Conservation (phyloP, 1,140 invertebrate genomes). For the Onthophagus taurus region DNA sequence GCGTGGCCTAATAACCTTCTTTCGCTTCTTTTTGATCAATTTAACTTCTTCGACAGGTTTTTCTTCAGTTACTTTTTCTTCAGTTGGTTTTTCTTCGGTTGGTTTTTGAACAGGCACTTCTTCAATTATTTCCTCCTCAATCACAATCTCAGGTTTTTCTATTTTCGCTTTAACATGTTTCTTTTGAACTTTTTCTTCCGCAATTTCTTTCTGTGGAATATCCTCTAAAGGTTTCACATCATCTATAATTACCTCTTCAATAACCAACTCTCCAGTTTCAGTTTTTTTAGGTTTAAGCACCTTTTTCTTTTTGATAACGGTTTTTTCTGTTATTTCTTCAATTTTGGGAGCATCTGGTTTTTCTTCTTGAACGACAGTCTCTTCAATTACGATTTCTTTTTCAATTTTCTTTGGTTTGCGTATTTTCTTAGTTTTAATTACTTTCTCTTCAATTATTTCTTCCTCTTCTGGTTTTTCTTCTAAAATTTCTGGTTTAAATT, state of each 20-base stretch:
- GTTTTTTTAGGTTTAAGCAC: background rate
- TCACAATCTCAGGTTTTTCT: slow-evolving; percentile 23
- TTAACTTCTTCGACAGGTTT: slow-evolving; percentile 3
- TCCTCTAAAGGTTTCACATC: background rate
- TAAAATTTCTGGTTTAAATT: background rate
- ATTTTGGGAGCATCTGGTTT: slow-evolving; percentile 8
- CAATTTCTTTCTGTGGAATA: background rate
- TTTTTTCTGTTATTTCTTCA: slow-evolving; percentile 17
- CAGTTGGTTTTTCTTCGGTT: slow-evolving; percentile 42
- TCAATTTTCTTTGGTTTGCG: slow-evolving; percentile 1
- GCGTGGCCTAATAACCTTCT: slow-evolving; percentile 14
- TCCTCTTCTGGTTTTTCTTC: slow-evolving; percentile 7
- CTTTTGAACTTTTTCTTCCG: background rate
- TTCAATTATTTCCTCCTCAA: slow-evolving; percentile 22
- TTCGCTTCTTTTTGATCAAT: slow-evolving; percentile 24
- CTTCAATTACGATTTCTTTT: slow-evolving; percentile 4
- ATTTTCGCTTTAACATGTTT: slow-evolving; percentile 9
- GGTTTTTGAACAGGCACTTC: slow-evolving; percentile 22
- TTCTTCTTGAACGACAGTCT: slow-evolving; percentile 3
- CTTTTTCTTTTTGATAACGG: background rate
- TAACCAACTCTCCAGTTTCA: background rate
- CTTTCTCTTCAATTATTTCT: slow-evolving; percentile 6
- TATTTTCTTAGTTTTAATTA: slow-evolving; percentile 5
- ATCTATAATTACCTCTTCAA: background rate
- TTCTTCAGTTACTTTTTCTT: slow-evolving; percentile 13